Evolutionary conservation across 2,113 vertebrate species (phyloP), one percentile per base, ranked within the genome.

Genomic region (Psettodes erumei): DNA sequence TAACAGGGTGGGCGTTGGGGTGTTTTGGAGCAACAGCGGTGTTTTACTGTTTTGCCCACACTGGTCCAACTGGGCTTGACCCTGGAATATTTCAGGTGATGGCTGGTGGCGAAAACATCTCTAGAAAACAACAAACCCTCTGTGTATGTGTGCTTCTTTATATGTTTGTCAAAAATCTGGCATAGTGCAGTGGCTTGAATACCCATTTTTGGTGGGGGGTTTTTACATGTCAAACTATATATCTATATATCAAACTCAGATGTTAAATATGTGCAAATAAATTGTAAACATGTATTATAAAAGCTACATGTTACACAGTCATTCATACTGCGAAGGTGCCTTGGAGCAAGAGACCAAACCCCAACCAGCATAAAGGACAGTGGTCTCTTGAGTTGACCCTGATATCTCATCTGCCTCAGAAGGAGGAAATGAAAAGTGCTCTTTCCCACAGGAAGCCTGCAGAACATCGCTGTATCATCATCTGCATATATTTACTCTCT

Each of bases 51-150:
- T 86, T 82, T 54, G 32, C 66, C 79, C 76, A 53, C 71, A 75
- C 43, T 64, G 64, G 68, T 88, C 75, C 82, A 83, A 59, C 79
- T 65, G 68, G 75, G 78, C 60, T 75, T 43, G 21, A 67, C 67
- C 71, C 58, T 87, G 81, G 82, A 91, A 90, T 61, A 85, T 84
- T 85, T 89, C 63, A 88, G 72, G 65, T 79, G 63, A 30, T 61
- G 21, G 58, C 69, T 58, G 12, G 21, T 27, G 37, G 42, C 69
- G n/a, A 85, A 83, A 69, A 84, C 71, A 82, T 71, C 47, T 70
- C 54, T 48, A 76, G 79, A 86, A 85, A 87, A 84, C 73, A 71
- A 68, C 48, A 71, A 42, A 4, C 38, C 23, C 47, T 40, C 40
- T 77, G 63, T 63, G 59, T 13, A 18, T 32, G 19, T 40, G 1